phyloP scores from a whole-genome alignment of 1,140 invertebrate species.

The Nasonia vitripennis region DNA sequence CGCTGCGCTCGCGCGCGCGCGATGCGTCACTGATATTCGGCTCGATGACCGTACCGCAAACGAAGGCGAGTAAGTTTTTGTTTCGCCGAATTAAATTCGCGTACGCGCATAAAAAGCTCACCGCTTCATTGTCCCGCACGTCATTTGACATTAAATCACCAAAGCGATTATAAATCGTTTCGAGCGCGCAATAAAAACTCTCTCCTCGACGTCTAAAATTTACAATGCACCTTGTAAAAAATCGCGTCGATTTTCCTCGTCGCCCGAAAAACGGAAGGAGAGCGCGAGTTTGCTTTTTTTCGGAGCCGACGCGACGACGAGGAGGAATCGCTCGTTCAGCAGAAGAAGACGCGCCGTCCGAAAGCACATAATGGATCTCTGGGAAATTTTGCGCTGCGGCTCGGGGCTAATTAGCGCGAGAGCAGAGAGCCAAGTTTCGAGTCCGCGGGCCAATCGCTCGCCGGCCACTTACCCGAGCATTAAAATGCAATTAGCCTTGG shows the following conservation, averaged over 20 bases:
- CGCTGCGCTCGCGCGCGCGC: background rate
- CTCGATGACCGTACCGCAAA: background rate
- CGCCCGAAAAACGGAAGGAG: no score
- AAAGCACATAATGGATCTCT: constrained; percentile 13
- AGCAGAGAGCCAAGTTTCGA: background rate
- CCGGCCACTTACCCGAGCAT: constrained; percentile 22
- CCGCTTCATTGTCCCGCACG: no score
- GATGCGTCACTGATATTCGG: background rate
- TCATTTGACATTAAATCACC: no score
- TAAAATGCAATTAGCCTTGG: constrained; percentile 37
- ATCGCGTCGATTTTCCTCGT: no score
- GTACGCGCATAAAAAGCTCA: no score
- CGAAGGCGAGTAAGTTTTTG: background rate
- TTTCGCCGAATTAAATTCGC: constrained; percentile 1
- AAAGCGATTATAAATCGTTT: no score
- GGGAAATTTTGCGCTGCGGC: background rate
- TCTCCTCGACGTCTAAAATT: background rate
- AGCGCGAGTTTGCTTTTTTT: no score
- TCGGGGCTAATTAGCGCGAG: constrained; percentile 10
- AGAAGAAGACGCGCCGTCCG: background rate
- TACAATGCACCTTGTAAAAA: background rate
- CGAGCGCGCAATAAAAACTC: background rate
- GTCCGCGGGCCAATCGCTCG: constrained; percentile 6
- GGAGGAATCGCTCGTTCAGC: background rate
- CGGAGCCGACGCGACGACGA: no score